phyloP scores from a whole-genome alignment of 1,140 invertebrate species.

The Drosophila pruinosa region DNA sequence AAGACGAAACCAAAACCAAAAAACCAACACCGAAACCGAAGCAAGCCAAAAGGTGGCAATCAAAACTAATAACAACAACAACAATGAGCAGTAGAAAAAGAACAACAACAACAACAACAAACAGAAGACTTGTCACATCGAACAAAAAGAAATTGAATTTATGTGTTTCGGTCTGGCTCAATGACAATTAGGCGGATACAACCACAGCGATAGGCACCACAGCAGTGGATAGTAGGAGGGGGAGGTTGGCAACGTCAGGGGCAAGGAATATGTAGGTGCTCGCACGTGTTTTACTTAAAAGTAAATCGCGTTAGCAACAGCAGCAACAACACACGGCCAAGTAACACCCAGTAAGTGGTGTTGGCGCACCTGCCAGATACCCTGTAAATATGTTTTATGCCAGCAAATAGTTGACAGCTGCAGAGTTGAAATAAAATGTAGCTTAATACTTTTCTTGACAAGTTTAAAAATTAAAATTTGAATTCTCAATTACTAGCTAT shows the following conservation, averaged over 20 bases:
- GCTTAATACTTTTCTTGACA: too few species aligned
- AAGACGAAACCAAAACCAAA: slow-evolving; percentile 48
- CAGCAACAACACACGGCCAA: slow-evolving; percentile 5
- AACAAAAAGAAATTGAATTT: slow-evolving; percentile 70
- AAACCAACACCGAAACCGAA: slow-evolving; percentile 33
- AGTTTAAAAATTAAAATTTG: too few species aligned
- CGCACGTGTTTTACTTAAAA: slow-evolving; percentile 58
- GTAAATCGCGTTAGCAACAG: slow-evolving; percentile 69
- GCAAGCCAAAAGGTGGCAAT: slow-evolving; percentile 55
- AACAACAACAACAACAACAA: slow-evolving; percentile 3
- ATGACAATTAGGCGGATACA: slow-evolving; percentile 65
- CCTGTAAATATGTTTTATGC: too few species aligned
- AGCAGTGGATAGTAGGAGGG: neutral
- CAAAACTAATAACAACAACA: slow-evolving; percentile 59
- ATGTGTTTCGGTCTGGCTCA: slow-evolving; percentile 59
- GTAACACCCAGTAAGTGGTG: neutral
- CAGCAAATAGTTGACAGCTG: too few species aligned
- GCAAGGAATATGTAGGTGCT: slow-evolving; percentile 14
- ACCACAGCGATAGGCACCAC: slow-evolving; percentile 25
- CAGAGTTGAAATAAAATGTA: too few species aligned
- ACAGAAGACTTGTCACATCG: slow-evolving; percentile 55
- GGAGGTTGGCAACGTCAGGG: neutral
- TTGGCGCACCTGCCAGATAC: neutral
- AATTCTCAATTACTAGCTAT: too few species aligned
- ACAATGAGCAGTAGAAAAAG: slow-evolving; percentile 7